Evolutionary conservation across 2,888 invertebrate species (phyloP), one percentile per base, ranked within the genome.

Genomic region (Dromius quadrimaculatus): DNA sequence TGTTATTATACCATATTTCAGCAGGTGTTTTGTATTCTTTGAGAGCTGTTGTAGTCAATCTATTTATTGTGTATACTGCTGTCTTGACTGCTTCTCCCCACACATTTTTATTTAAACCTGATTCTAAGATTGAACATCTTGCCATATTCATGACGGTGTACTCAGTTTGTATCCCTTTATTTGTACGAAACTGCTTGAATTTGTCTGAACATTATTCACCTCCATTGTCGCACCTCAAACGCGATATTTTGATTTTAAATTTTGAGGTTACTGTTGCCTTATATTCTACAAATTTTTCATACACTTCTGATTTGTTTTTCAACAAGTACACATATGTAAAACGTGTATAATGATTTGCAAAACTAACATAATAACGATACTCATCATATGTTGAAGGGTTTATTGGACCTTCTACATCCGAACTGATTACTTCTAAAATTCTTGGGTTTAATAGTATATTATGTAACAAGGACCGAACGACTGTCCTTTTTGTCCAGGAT

Each of bases 281-380:
- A 61, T 72, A 71, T 11, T 65, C 23, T 66, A 68, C 65, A 57
- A 72, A 72, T 11, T 63, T 62, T n/a, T 72, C 38, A 36, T 64
- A 57, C 38, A 71, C 72, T 47, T 72, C 71, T 57, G 47, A 63
- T 71, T 73, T 73, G 2, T 22, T 1, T 38, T 66, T 66, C 6
- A 74, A 36, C n/a, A 66, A 20, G 61, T 74, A 73, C 2, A 64
- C 36, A 19, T 43, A 17, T 8, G 63, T 38, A 71, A 74, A 74
- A 72, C 72, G 73, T 11, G 71, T 62, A 38, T 38, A 73, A 72
- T 74, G 45, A 59, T 74, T 73, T 32, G 74, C 72, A 61, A 73
- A 74, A 8, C 66, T 73, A 5, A 74, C 74, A 65, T 59, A 72
- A 63, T 73, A 74, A 34, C 19, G 47, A 28, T 36, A 71, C 41